phyloP scores from a whole-genome alignment of 2,797 vertebrate species.

The Coreius guichenoti region DNA sequence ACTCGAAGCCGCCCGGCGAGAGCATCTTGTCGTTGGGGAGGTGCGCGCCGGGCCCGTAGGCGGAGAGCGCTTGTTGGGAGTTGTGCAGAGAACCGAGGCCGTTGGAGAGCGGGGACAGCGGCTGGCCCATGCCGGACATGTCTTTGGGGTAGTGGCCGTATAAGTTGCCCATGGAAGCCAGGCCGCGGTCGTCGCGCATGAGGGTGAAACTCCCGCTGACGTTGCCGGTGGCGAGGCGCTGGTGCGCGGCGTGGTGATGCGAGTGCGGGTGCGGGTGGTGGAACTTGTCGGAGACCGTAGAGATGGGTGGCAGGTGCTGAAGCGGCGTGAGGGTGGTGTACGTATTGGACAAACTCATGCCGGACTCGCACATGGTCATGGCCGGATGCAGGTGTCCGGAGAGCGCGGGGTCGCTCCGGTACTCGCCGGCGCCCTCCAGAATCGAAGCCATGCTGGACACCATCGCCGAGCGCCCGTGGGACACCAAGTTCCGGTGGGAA shows the following conservation, averaged over 20 bases:
- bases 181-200: conserved; percentile 92
- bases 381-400: conserved; percentile 89
- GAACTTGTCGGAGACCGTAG: conserved; percentile 96
- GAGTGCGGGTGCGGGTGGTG: conserved; percentile 75
- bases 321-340: conserved; percentile 95
- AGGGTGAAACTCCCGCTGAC: conserved; percentile 94
- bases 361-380: conserved; percentile 96
- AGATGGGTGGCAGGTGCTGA: conserved; percentile 94
- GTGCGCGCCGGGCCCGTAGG: conserved; percentile 88
- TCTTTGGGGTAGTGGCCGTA: conserved; percentile 97
- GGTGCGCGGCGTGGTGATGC: conserved; percentile 80
- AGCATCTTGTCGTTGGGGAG: conserved; percentile 92
- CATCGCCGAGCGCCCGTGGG: conserved; percentile 89
- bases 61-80: conserved; percentile 87
- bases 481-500: conserved; percentile 87
- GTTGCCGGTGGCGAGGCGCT: conserved; percentile 88
- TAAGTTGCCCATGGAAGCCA: conserved; percentile 92
- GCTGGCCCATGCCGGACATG: conserved; percentile 93
- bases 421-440: conserved; percentile 87
- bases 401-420: conserved; percentile 83
- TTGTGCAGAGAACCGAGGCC: conserved; percentile 91
- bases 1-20: conserved; percentile 90
- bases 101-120: conserved; percentile 91
- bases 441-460: conserved; percentile 94
- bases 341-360: conserved; percentile 92